phyloP scores from a whole-genome alignment of 2,797 vertebrate species.

The Vultur gryphus region DNA sequence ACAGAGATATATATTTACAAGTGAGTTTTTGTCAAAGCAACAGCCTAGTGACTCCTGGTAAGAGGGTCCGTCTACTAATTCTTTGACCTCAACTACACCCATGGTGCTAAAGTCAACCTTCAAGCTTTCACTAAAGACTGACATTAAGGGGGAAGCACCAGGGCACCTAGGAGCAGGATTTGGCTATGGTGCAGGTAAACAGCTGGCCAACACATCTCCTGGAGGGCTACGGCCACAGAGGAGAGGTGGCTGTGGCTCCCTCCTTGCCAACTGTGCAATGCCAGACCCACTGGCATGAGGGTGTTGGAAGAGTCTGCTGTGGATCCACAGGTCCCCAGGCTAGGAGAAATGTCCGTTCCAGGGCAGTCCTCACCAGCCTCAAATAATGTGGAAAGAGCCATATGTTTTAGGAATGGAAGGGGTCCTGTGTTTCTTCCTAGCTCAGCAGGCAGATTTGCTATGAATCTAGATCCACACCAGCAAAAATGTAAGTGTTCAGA shows the following conservation, averaged over 20 bases:
- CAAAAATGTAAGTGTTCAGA: neutral
- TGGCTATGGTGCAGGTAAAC: neutral
- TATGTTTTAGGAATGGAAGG: neutral
- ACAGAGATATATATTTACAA: neutral
- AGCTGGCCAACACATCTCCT: neutral
- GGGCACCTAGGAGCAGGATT: neutral
- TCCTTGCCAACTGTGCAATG: neutral
- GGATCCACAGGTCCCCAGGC: neutral
- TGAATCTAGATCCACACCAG: neutral
- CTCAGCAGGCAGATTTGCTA: neutral
- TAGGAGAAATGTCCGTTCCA: neutral
- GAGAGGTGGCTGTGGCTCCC: neutral
- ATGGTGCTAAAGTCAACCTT: neutral
- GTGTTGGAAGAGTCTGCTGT: neutral
- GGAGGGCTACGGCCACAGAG: neutral
- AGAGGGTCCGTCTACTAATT: neutral
- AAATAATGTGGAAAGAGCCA: neutral
- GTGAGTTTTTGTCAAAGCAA: conserved; percentile 16
- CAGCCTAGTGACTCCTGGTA: neutral
- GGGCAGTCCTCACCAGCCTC: neutral
- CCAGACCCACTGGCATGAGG: neutral
- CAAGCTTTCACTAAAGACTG: neutral
- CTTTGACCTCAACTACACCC: neutral
- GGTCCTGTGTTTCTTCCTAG: neutral
- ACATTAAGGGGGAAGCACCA: neutral